These are phyloP conservation scores for Channa argus DNA, from an alignment of 2,113 vertebrate species.

Conservation along the genomic window DNA sequence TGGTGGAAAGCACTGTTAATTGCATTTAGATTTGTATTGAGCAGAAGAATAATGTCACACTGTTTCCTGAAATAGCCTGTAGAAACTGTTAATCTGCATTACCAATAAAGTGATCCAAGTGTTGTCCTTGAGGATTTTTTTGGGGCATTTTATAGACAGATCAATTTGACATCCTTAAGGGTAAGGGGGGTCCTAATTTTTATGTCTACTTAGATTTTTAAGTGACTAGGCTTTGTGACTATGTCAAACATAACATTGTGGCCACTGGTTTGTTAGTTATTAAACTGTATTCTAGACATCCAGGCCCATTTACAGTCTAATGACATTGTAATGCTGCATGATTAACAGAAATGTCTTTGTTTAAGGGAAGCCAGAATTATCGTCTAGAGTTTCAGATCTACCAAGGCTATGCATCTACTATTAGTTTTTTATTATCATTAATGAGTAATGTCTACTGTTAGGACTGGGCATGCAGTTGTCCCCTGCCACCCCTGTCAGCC, in stretches of 20 bases:
- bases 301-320: neutral
- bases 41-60: neutral
- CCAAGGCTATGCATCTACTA: neutral
- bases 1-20: constrained; percentile 13
- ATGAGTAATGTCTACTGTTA: neutral
- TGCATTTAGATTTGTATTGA: constrained; percentile 19
- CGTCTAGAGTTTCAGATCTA: neutral
- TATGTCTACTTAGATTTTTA: neutral
- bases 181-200: neutral
- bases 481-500: neutral
- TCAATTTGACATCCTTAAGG: neutral
- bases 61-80: neutral
- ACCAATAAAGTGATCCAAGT: neutral
- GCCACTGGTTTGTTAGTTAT: neutral
- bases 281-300: neutral
- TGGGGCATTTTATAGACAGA: neutral
- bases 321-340: neutral
- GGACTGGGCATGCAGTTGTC: neutral
- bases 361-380: neutral
- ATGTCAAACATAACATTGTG: neutral
- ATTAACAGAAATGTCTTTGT: neutral
- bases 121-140: constrained; percentile 4
- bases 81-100: constrained; percentile 4
- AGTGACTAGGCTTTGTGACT: too few species aligned
- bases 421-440: constrained; percentile 2